Conservation (phyloP, 2,113 vertebrate genomes). For the Micronisus gabar region DNA sequence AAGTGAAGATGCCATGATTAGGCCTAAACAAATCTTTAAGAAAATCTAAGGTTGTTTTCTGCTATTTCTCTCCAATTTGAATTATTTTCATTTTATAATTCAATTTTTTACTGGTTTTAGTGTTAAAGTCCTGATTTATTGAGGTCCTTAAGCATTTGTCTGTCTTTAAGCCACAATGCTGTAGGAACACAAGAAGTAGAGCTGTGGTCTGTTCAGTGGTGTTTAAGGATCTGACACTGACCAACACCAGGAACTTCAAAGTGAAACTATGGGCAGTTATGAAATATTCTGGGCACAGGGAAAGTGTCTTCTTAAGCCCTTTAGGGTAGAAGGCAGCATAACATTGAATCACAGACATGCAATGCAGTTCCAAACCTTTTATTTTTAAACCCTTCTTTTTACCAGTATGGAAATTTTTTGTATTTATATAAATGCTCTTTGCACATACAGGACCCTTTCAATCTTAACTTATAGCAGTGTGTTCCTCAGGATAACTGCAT, state of each 20-base stretch:
- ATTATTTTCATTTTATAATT: not conserved
- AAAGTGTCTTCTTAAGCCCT: not conserved
- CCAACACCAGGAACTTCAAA: not conserved
- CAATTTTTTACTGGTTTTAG: not conserved
- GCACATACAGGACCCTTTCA: not conserved
- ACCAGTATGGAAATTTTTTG: not conserved
- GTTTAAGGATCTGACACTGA: not conserved
- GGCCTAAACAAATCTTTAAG: not conserved
- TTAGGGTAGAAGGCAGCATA: not conserved
- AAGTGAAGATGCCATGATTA: not conserved
- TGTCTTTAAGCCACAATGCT: not conserved
- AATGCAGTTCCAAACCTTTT: not conserved
- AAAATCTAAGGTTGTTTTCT: not conserved
- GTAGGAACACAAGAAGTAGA: not conserved
- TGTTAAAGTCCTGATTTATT: not conserved
- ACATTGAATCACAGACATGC: not conserved
- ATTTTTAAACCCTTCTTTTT: not conserved
- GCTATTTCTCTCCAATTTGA: not conserved
- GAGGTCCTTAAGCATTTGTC: not conserved
- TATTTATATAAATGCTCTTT: not conserved
- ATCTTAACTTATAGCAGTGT: not conserved
- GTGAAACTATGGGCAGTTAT: not conserved
- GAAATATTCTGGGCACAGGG: not conserved
- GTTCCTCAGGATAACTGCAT: not conserved
- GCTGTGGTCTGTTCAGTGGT: not conserved